Conservation (phyloP, 2,113 vertebrate genomes). For the Jacana jacana region DNA sequence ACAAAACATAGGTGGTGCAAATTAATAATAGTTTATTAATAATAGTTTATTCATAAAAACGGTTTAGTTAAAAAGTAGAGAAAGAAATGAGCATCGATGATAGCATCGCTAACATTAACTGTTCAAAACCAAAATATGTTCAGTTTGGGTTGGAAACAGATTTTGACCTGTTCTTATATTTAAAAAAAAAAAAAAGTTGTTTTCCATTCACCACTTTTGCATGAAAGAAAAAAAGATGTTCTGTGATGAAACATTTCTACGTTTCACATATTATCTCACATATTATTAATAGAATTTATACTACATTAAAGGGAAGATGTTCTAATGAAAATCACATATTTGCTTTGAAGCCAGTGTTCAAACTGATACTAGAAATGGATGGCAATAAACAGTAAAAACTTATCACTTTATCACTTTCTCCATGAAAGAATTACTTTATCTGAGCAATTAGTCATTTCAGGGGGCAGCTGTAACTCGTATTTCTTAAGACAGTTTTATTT, state of each 20-base stretch:
- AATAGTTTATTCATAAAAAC: too few species aligned
- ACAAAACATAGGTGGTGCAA: neutral
- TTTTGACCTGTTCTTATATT: neutral
- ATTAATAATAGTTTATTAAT: too few species aligned
- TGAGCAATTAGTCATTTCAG: conserved; percentile 43
- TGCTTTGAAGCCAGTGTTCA: conserved; percentile 39
- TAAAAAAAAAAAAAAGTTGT: neutral
- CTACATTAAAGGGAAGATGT: conserved; percentile 3
- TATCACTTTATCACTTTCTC: conserved; percentile 38
- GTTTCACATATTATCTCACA: too few species aligned
- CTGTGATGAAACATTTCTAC: neutral
- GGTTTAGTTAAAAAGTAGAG: neutral
- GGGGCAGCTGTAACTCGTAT: neutral
- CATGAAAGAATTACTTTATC: conserved; percentile 60
- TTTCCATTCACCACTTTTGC: neutral
- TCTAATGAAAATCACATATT: conserved; percentile 31
- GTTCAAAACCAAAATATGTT: neutral
- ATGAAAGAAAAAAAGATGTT: neutral
- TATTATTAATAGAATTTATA: conserved; percentile 2
- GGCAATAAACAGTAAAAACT: neutral
- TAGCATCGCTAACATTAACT: neutral
- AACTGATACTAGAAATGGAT: conserved; percentile 1
- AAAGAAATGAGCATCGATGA: neutral
- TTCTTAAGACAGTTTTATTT: conserved; percentile 18
- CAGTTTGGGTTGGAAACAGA: neutral